Evolutionary conservation across 2,113 vertebrate species (phyloP).

Genomic region (Callionymus lyra): DNA sequence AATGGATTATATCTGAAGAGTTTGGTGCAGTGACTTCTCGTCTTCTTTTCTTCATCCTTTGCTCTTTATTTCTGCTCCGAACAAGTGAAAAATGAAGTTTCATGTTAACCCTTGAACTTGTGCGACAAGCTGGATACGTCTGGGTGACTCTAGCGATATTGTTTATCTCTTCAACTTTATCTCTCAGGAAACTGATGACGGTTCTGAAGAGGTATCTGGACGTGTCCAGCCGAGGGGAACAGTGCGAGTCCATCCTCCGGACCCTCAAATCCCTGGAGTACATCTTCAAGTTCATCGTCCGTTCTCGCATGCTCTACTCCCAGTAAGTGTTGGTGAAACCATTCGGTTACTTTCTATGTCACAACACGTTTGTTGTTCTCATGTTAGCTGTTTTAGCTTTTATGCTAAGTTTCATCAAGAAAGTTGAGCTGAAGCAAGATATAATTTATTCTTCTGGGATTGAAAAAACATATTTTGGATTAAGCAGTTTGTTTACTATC

Average conservation of each 20-base stretch:
- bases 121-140: slow-evolving; percentile 15
- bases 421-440: too few species aligned
- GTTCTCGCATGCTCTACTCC: slow-evolving; percentile 91
- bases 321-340: slow-evolving; percentile 74
- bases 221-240: slow-evolving; percentile 85
- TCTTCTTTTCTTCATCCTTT: slow-evolving; percentile 8
- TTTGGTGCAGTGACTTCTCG: not conserved
- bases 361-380: too few species aligned
- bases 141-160: slow-evolving; percentile 15
- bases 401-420: too few species aligned
- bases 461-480: too few species aligned
- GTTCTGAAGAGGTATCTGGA: slow-evolving; percentile 93
- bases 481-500: too few species aligned
- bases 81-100: slow-evolving; percentile 35
- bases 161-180: slow-evolving; percentile 1
- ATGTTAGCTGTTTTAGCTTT: too few species aligned
- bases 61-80: slow-evolving; percentile 29
- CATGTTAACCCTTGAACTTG: slow-evolving; percentile 32
- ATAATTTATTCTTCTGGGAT: too few species aligned
- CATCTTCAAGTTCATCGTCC: slow-evolving; percentile 97
- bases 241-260: slow-evolving; percentile 87
- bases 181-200: slow-evolving; percentile 85
- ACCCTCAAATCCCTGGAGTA: slow-evolving; percentile 95
- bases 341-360: too few species aligned
- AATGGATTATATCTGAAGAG: not conserved